Evolutionary conservation across 2,888 invertebrate genomes (phyloP).

Genomic region (Idaea aversata): DNA sequence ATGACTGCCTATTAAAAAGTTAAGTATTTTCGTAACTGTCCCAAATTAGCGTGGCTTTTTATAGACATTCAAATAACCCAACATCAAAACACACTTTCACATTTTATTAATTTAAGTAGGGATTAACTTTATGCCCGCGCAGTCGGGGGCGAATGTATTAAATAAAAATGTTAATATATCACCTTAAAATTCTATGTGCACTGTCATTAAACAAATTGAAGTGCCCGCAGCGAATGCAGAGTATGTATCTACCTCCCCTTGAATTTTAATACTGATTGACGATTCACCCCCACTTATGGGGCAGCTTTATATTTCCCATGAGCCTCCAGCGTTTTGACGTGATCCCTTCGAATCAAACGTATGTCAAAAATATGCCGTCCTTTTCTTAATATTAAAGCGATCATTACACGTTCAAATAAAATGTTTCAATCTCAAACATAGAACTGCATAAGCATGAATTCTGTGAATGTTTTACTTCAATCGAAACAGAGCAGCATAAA

Average conservation of each 20-base stretch:
- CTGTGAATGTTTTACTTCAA: too few species aligned
- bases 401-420: not conserved
- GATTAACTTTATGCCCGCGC: slow-evolving; percentile 1
- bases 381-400: slow-evolving; percentile 38
- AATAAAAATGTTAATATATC: slow-evolving; percentile 22
- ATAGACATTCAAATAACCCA: slow-evolving; percentile 1
- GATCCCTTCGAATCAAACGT: slow-evolving; percentile 57
- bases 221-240: slow-evolving; percentile 37
- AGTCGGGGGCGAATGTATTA: not conserved
- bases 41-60: slow-evolving; percentile 1
- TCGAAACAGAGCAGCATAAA: too few species aligned
- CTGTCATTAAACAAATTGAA: slow-evolving; percentile 63
- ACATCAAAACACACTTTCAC: slow-evolving; percentile 1
- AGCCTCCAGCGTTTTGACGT: slow-evolving; percentile 56
- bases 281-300: slow-evolving; percentile 58
- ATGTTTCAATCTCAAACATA: not conserved
- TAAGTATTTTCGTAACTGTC: not conserved
- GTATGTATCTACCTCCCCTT: slow-evolving; percentile 47
- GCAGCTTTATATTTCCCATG: slow-evolving; percentile 69
- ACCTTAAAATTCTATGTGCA: slow-evolving; percentile 22
- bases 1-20: not conserved
- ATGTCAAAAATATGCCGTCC: slow-evolving; percentile 39
- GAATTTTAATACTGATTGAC: slow-evolving; percentile 70
- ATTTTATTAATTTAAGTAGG: slow-evolving; percentile 1
- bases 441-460: too few species aligned